A percentile compares a stretch with the other conserved stretches of the same genome.
Conservation (phyloP, 2,797 vertebrate genomes). For the Rhinatrema bivittatum region DNA sequence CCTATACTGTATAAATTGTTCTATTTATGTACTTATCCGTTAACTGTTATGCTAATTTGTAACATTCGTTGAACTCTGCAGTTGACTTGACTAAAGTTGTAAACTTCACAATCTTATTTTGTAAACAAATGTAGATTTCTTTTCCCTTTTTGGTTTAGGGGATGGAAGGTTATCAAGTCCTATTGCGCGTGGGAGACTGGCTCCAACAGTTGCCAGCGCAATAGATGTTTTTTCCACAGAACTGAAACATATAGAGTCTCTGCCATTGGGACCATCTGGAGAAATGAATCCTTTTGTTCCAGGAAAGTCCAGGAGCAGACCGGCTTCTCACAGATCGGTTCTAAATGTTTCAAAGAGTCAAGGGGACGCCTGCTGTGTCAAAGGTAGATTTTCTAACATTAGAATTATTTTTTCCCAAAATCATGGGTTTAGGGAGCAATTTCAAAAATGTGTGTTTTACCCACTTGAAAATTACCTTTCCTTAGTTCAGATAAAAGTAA, state of each 20-base stretch:
- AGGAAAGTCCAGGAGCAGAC: conserved; percentile 45
- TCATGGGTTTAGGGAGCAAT: too few species aligned
- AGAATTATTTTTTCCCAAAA: too few species aligned
- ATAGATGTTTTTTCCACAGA: conserved; percentile 41
- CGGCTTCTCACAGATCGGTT: conserved; percentile 35
- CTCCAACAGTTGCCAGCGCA: conserved; percentile 38
- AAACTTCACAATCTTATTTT: too few species aligned
- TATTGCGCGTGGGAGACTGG: conserved; percentile 37
- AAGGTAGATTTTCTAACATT: neutral
- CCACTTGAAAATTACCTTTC: too few species aligned
- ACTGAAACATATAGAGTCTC: conserved; percentile 33
- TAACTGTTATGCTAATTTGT: too few species aligned
- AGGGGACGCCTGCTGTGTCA: neutral
- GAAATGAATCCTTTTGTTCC: conserved; percentile 37
- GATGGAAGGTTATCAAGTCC: conserved; percentile 48
- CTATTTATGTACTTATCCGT: too few species aligned
- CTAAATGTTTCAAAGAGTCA: conserved; percentile 32
- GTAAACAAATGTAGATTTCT: conserved; percentile 11
- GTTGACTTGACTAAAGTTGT: too few species aligned
- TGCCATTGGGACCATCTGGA: conserved; percentile 36
- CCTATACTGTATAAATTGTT: too few species aligned
- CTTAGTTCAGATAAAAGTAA: too few species aligned
- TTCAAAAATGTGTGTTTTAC: too few species aligned
- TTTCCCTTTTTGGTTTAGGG: conserved; percentile 20
- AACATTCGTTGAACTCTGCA: too few species aligned